Conservation (phyloP, 1,140 invertebrate genomes). For the Drosophila baimaii region DNA sequence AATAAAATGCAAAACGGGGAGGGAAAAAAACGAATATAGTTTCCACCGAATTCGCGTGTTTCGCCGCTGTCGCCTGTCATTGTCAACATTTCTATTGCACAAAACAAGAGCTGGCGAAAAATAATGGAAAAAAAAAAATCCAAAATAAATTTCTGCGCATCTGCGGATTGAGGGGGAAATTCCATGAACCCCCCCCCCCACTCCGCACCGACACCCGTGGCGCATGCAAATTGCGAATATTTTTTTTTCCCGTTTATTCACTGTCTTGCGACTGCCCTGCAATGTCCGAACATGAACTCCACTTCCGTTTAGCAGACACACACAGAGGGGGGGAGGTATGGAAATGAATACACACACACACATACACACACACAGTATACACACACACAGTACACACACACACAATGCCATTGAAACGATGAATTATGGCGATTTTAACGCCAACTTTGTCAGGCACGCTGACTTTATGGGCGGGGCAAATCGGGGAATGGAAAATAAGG, state of each 20-base stretch:
- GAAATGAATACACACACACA: not conserved
- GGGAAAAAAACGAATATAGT: conserved; percentile 11
- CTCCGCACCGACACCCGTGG: not conserved
- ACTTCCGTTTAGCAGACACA: conserved; percentile 53
- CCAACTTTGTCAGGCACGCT: conserved; percentile 49
- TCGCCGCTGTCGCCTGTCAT: conserved; percentile 53
- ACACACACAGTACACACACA: conserved; percentile 49
- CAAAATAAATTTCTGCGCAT: conserved; percentile 19
- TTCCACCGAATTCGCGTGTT: conserved; percentile 21
- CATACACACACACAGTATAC: too few species aligned
- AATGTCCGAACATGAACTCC: conserved; percentile 74
- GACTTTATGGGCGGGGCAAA: conserved; percentile 4
- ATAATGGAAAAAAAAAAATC: conserved; percentile 10
- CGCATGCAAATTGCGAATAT: conserved; percentile 72
- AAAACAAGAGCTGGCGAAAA: conserved; percentile 25
- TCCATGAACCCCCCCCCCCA: not conserved
- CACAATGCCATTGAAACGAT: conserved; percentile 69
- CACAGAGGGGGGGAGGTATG: not conserved
- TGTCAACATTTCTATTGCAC: conserved; percentile 71
- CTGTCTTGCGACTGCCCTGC: conserved; percentile 43
- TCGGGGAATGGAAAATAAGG: conserved; percentile 4
- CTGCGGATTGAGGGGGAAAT: not conserved
- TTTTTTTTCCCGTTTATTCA: conserved; percentile 50
- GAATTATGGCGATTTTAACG: conserved; percentile 81
- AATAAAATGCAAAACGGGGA: conserved; percentile 32